These are phyloP conservation scores for Pseudomyrmex pallidus DNA, from an alignment of 1,140 invertebrate genomes.

Conservation along the genomic window DNA sequence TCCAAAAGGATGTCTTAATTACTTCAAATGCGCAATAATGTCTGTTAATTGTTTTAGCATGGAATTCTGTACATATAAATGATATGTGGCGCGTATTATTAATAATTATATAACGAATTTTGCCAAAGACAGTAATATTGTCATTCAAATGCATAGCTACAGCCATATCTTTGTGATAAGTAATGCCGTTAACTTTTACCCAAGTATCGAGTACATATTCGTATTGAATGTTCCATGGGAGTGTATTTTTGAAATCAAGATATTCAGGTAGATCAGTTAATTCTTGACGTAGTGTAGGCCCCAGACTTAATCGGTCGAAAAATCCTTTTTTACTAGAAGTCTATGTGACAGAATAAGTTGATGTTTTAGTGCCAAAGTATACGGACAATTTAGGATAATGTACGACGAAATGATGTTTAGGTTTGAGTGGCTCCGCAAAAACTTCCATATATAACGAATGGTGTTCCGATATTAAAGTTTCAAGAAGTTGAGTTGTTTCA, in stretches of 20 bases:
- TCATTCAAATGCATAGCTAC: neutral
- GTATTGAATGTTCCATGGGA: neutral
- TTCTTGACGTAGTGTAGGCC: neutral
- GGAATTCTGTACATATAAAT: too few relatives aligned
- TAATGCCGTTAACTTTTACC: neutral
- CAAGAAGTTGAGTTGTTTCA: neutral
- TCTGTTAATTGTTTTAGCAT: too few relatives aligned
- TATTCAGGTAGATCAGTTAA: neutral
- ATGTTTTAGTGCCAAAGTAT: slow-evolving; percentile 8
- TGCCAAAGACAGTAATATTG: neutral
- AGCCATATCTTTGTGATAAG: slow-evolving; percentile 1
- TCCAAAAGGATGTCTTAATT: too few relatives aligned
- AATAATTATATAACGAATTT: slow-evolving; percentile 19
- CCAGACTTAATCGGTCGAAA: neutral
- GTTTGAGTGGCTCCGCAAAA: neutral
- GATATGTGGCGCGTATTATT: neutral
- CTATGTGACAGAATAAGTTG: slow-evolving; percentile 5
- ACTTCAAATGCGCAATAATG: too few relatives aligned
- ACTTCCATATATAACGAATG: slow-evolving; percentile 4
- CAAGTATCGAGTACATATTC: slow-evolving; percentile 11
- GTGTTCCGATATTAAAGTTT: slow-evolving; percentile 12
- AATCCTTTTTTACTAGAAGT: slow-evolving; percentile 1
- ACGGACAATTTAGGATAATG: slow-evolving; percentile 1
- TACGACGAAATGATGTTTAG: slow-evolving; percentile 19
- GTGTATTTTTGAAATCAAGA: slow-evolving; percentile 7